These are phyloP conservation scores for Ovibos moschatus DNA, from an alignment of 2,113 vertebrate species.

Conservation along the genomic window DNA sequence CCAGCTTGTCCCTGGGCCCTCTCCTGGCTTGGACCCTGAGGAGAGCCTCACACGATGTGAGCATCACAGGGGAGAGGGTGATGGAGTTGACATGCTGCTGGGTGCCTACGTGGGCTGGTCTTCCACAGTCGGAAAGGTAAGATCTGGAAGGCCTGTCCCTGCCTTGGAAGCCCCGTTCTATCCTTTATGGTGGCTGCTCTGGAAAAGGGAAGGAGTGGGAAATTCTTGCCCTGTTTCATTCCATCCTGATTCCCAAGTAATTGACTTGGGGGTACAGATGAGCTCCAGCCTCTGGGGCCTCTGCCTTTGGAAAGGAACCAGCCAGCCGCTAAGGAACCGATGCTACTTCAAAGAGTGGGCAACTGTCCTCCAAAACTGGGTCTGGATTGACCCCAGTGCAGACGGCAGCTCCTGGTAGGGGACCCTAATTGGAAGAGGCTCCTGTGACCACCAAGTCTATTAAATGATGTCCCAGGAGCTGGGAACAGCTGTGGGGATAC, in stretches of 20 bases:
- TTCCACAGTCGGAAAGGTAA: neutral
- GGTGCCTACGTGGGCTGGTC: neutral
- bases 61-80: accelerated
- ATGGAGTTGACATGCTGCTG: accelerated
- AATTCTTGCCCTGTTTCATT: neutral
- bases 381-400: neutral
- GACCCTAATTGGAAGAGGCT: slow-evolving; percentile 53
- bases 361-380: neutral
- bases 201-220: neutral
- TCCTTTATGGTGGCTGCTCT: neutral
- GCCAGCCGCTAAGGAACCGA: too few relatives aligned
- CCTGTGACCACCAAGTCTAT: slow-evolving; percentile 40
- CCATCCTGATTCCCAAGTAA: neutral
- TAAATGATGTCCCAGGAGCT: slow-evolving; percentile 53
- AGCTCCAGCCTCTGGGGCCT: accelerated
- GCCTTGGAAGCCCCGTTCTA: accelerated
- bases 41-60: neutral
- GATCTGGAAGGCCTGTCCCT: neutral
- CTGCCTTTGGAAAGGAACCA: neutral
- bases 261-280: accelerated
- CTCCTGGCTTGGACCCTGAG: neutral
- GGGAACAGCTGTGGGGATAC: slow-evolving; percentile 56
- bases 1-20: neutral
- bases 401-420: neutral
- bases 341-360: neutral